Conservation (phyloP, 2,113 vertebrate genomes). For the Myrmecobius fasciatus region DNA sequence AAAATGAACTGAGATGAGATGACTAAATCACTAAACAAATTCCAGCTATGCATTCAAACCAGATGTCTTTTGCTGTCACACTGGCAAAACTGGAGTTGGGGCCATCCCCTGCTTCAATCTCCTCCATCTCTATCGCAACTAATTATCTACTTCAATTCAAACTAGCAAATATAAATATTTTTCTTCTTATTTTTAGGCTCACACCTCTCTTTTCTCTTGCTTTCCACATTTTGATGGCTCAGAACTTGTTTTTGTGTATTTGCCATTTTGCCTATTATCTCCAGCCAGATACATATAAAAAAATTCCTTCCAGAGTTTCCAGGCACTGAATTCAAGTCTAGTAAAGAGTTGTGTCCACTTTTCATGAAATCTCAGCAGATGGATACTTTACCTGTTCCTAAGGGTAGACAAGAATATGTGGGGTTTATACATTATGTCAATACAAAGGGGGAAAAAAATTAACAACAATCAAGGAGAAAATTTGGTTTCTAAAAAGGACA, state of each 20-base stretch:
- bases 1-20: background rate
- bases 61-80: background rate
- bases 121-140: background rate
- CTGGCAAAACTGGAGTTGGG: background rate
- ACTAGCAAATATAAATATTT: background rate
- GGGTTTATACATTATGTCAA: background rate
- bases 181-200: background rate
- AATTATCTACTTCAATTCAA: background rate
- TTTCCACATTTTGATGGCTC: background rate
- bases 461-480: slow-evolving; percentile 46
- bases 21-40: background rate
- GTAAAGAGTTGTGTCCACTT: background rate
- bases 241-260: background rate
- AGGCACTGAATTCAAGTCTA: background rate
- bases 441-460: slow-evolving; percentile 34
- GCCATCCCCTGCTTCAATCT: background rate
- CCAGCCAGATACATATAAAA: background rate
- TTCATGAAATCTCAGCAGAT: background rate
- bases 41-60: background rate
- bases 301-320: background rate
- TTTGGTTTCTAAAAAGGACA: slow-evolving; percentile 48
- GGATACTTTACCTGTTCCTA: slow-evolving; percentile 19
- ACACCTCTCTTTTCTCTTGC: background rate
- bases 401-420: background rate
- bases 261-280: background rate